Evolutionary conservation across 2,888 invertebrate species (phyloP).

Genomic region (Lithophane leautieri): DNA sequence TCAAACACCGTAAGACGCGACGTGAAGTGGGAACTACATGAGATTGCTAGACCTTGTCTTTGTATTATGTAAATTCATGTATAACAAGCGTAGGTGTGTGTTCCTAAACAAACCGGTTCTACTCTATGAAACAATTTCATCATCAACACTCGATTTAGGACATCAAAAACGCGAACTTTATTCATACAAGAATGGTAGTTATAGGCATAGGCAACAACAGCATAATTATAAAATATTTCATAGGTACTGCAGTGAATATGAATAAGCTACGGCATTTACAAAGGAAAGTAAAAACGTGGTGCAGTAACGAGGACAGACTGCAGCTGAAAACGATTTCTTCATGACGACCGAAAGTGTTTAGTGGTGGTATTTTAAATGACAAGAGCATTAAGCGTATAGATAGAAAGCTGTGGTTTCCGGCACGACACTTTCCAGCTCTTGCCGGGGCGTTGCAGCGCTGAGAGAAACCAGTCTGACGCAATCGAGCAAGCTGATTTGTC

Average conservation of each 20-base stretch:
- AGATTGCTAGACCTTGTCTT: constrained; percentile 42
- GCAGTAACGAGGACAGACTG: constrained; percentile 9
- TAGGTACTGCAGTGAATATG: constrained; percentile 11
- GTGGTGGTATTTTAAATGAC: constrained; percentile 65
- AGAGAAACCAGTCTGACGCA: constrained; percentile 79
- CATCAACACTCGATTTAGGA: constrained; percentile 28
- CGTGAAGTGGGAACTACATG: constrained; percentile 35
- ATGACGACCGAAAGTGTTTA: constrained; percentile 51
- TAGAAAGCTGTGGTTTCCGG: constrained; percentile 84
- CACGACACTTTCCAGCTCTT: constrained; percentile 78
- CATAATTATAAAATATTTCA: background rate
- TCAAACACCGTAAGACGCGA: constrained; percentile 50
- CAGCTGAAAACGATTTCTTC: constrained; percentile 43
- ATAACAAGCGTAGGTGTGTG: constrained; percentile 5
- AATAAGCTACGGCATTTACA: constrained; percentile 4
- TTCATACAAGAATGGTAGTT: background rate
- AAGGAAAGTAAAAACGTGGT: constrained; percentile 29
- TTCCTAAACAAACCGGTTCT: constrained; percentile 38
- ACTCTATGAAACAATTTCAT: constrained; percentile 35
- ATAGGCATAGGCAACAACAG: background rate
- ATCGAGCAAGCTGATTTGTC: constrained; percentile 71
- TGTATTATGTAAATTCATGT: constrained; percentile 35
- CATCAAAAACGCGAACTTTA: constrained; percentile 32
- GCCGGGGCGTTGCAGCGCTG: constrained; percentile 50
- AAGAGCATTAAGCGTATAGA: constrained; percentile 69